These are phyloP conservation scores for Allacma fusca DNA, from an alignment of 2,888 invertebrate genomes.

Conservation along the genomic window DNA sequence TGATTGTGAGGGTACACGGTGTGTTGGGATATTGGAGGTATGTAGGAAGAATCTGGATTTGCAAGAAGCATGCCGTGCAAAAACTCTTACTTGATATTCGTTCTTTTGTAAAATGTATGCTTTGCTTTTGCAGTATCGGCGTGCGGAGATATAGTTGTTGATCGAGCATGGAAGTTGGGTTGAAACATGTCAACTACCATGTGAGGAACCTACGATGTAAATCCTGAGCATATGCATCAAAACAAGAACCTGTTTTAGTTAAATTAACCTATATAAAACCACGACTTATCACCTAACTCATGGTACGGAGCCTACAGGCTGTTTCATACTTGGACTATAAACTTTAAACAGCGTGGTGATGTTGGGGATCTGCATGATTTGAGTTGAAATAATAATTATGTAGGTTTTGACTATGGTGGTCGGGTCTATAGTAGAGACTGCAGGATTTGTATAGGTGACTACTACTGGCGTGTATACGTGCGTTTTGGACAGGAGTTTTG, in stretches of 20 bases:
- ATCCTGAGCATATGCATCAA: slow-evolving; percentile 33
- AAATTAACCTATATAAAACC: slow-evolving; percentile 38
- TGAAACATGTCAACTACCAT: too few relatives aligned
- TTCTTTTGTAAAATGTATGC: too few relatives aligned
- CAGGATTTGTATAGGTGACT: too few relatives aligned
- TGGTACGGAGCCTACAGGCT: background rate
- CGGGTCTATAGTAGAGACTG: too few relatives aligned
- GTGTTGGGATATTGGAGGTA: too few relatives aligned
- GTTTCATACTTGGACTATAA: background rate
- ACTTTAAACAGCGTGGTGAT: background rate
- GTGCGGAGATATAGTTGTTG: too few relatives aligned
- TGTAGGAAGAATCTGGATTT: slow-evolving; percentile 10
- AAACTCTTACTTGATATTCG: slow-evolving; percentile 2
- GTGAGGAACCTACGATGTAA: background rate
- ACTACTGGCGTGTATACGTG: too few relatives aligned
- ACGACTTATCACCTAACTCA: background rate
- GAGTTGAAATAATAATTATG: too few relatives aligned
- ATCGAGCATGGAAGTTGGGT: background rate
- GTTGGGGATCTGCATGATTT: background rate
- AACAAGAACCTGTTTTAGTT: slow-evolving; percentile 38
- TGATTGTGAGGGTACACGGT: too few relatives aligned
- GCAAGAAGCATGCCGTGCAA: slow-evolving; percentile 1
- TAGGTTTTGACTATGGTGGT: too few relatives aligned
- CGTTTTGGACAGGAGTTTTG: background rate
- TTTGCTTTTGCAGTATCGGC: too few relatives aligned